These are phyloP conservation scores for Apotomis capreana DNA, from an alignment of 2,888 invertebrate genomes.

Conservation along the genomic window DNA sequence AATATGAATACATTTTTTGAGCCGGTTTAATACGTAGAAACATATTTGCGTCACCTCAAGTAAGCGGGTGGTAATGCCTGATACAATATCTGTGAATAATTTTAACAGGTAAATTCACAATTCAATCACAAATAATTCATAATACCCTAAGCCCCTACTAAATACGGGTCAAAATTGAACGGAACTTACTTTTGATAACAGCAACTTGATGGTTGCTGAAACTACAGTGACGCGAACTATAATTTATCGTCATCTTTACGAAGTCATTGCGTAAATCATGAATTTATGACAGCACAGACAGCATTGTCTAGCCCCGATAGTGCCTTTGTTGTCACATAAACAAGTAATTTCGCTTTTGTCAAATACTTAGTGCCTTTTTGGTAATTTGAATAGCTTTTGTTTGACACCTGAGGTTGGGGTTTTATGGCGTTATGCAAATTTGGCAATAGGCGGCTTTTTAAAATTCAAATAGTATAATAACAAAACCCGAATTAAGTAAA, in stretches of 20 bases:
- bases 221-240: conserved; percentile 72
- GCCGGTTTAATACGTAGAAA: conserved; percentile 57
- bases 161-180: conserved; percentile 53
- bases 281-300: conserved; percentile 77
- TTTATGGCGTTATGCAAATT: conserved; percentile 32
- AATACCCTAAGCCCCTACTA: conserved; percentile 42
- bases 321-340: conserved; percentile 67
- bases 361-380: conserved; percentile 48
- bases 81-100: conserved; percentile 80
- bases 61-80: conserved; percentile 77
- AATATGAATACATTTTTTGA: conserved; percentile 44
- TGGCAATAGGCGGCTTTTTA: neutral
- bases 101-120: conserved; percentile 58
- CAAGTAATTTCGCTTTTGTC: conserved; percentile 62
- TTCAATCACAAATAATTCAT: conserved; percentile 38
- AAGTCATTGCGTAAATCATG: conserved; percentile 81
- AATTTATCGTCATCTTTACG: conserved; percentile 79
- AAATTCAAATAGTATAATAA: neutral
- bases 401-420: conserved; percentile 47
- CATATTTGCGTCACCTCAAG: conserved; percentile 71
- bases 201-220: conserved; percentile 53
- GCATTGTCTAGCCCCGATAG: conserved; percentile 69
- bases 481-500: neutral
- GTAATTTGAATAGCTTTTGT: conserved; percentile 45
- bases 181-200: conserved; percentile 26